Evolutionary conservation across 2,888 invertebrate genomes (phyloP), one percentile per base, ranked within the genome.

Genomic region (Lasioglossum villosulum): DNA sequence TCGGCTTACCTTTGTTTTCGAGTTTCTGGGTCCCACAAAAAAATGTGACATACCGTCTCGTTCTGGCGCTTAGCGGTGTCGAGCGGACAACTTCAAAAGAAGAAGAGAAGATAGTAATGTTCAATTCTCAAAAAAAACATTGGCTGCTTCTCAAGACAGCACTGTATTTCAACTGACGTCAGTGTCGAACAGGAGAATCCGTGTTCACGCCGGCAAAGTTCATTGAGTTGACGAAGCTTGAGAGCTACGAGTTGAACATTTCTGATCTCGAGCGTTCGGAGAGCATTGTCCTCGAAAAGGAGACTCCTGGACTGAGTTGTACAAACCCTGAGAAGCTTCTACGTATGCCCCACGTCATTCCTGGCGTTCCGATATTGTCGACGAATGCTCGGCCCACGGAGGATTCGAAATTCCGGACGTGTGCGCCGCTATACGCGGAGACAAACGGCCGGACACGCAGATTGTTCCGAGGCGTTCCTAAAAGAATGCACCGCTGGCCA

Each of bases 351-450:
- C 30, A 52, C 68, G 48, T 30, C 90, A 89, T 90, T 87, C 83
- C 68, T 56, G 37, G 63, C 81, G 78, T 84, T 85, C 89, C 89
- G 87, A 89, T 89, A 86, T 90, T 87, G 59, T 83, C 70, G 76
- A 56, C 80, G 81, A 79, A 42, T 77, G 80, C 75, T 86, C 77
- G 66, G 14, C n/a, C 74, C 48, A 75, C 39, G 72, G 70, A 85
- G 5, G 85, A 85, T 83, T 86, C 77, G 88, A 88, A 84, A 90
- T 90, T 89, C 91, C 91, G 68, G 34, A 42, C 81, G 80, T 63
- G 78, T 52, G 45, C 39, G 42, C 52, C 45, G 80, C 86, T 81
- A 66, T 59, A 39, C 37, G 73, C 63, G 52, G 74, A 79, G 89
- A 90, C 88, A 87, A 91, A 90, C 78, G 86, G 72, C 23, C 42